These are phyloP conservation scores for Prochilodus magdalenae DNA, from an alignment of 2,113 vertebrate genomes.

Conservation along the genomic window DNA sequence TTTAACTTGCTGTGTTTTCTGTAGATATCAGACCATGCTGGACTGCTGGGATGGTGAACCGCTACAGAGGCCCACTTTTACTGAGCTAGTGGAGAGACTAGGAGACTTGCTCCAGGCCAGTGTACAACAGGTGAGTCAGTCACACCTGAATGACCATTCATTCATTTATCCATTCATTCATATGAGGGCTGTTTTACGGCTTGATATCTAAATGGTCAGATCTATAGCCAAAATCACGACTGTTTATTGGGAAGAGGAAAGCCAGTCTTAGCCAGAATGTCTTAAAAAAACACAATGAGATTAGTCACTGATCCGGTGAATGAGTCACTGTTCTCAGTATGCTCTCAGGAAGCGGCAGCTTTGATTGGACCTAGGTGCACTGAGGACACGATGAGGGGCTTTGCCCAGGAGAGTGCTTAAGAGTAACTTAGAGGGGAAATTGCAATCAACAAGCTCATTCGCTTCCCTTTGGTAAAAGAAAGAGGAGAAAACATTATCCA, in stretches of 20 bases:
- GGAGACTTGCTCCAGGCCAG: slow-evolving; percentile 94
- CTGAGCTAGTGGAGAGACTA: slow-evolving; percentile 86
- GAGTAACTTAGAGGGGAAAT: slow-evolving; percentile 58
- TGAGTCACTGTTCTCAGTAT: slow-evolving; percentile 43
- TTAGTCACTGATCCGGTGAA: slow-evolving; percentile 17
- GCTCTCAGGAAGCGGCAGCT: slow-evolving; percentile 42
- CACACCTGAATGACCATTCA: not conserved
- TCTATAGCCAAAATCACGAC: not conserved
- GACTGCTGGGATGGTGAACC: slow-evolving; percentile 90
- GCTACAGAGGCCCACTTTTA: slow-evolving; percentile 86
- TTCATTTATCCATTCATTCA: not conserved
- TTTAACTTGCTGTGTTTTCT: slow-evolving; percentile 29
- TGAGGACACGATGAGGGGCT: slow-evolving; percentile 6
- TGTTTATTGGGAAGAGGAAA: not conserved
- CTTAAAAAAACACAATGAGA: slow-evolving; percentile 7
- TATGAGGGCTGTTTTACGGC: not conserved
- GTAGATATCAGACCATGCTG: slow-evolving; percentile 92
- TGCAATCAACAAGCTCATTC: slow-evolving; percentile 53
- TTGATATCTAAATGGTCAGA: not conserved
- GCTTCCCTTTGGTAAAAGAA: slow-evolving; percentile 45
- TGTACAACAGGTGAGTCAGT: slow-evolving; percentile 86
- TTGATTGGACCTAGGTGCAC: slow-evolving; percentile 17
- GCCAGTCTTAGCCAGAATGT: not conserved
- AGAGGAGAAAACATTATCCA: not conserved
- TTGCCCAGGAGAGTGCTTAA: slow-evolving; percentile 26